Percentiles rank a stretch among this genome's conserved stretches.
Evolutionary conservation across 2,888 invertebrate species (phyloP).

Genomic region (Drosophila eohydei): DNA sequence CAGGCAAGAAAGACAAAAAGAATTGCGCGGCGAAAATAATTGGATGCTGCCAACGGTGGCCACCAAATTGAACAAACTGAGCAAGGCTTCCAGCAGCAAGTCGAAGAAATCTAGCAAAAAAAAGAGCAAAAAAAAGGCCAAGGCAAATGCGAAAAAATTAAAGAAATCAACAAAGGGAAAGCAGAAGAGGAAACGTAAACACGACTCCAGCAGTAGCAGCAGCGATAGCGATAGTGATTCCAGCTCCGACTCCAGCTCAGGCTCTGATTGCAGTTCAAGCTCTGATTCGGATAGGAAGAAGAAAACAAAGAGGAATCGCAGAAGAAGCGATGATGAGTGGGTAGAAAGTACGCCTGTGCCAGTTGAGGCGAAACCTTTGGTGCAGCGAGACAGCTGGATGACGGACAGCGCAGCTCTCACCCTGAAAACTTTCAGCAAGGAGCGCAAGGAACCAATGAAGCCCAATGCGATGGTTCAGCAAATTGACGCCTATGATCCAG

Average conservation of each 20-base stretch:
- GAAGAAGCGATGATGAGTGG: conserved; percentile 86
- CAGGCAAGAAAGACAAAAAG: conserved; percentile 62
- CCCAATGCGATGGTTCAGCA: conserved; percentile 86
- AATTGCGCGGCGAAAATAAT: conserved; percentile 75
- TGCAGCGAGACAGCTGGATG: conserved; percentile 92
- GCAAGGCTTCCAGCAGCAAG: conserved; percentile 72
- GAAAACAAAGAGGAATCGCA: conserved; percentile 22
- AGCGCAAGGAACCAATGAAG: conserved; percentile 84
- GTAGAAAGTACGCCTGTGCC: conserved; percentile 86
- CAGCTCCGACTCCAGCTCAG: conserved; percentile 16
- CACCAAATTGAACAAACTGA: conserved; percentile 64
- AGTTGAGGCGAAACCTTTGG: conserved; percentile 31
- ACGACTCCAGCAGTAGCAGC: conserved; percentile 25
- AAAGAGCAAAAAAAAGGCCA: conserved; percentile 38
- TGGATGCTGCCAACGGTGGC: conserved; percentile 81
- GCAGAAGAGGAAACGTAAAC: conserved; percentile 37
- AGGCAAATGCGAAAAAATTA: conserved; percentile 33
- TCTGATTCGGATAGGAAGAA: conserved; percentile 44
- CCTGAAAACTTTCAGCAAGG: conserved; percentile 83
- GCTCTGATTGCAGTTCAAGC: conserved; percentile 16
- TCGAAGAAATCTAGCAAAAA: conserved; percentile 71
- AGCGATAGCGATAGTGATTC: conserved; percentile 38
- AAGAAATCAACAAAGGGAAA: conserved; percentile 69
- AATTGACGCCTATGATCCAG: conserved; percentile 89
- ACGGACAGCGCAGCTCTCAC: conserved; percentile 85